Evolutionary conservation across 2,888 invertebrate genomes (phyloP).

Genomic region (Beris chalybata): DNA sequence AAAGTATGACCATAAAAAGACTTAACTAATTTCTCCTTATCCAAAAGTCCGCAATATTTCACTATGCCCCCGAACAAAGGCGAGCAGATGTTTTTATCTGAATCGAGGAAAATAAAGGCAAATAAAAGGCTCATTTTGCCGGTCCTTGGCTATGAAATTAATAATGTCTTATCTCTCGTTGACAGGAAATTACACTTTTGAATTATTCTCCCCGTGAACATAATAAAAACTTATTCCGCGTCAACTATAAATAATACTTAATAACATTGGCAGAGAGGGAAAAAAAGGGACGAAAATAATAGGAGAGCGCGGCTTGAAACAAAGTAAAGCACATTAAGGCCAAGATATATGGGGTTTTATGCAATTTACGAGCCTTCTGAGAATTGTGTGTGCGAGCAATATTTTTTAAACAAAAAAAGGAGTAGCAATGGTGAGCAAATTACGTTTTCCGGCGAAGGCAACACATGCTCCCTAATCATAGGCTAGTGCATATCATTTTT

Average conservation of each 20-base stretch:
- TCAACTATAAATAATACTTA: constrained; percentile 33
- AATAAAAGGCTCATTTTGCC: constrained; percentile 36
- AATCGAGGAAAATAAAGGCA: constrained; percentile 38
- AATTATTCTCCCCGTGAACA: constrained; percentile 40
- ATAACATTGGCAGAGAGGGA: constrained; percentile 21
- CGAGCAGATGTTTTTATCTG: constrained; percentile 33
- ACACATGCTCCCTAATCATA: too few relatives aligned
- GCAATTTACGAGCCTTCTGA: constrained; percentile 32
- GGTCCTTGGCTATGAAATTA: constrained; percentile 41
- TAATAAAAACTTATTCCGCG: constrained; percentile 36
- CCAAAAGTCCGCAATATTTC: constrained; percentile 14
- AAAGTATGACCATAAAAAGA: not conserved
- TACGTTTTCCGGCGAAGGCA: too few relatives aligned
- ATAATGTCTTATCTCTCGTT: constrained; percentile 44
- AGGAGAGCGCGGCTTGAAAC: constrained; percentile 25
- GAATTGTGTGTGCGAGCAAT: constrained; percentile 1
- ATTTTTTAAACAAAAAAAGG: too few relatives aligned
- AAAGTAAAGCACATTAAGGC: constrained; percentile 35
- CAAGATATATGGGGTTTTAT: constrained; percentile 26
- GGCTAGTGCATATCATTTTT: too few relatives aligned
- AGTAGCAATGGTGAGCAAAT: too few relatives aligned
- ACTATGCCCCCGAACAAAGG: not conserved
- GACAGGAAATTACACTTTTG: constrained; percentile 45
- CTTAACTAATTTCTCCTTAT: constrained; percentile 23
- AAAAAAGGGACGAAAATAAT: constrained; percentile 15